Evolutionary conservation across 2,113 vertebrate genomes (phyloP), one percentile per base, ranked within the genome.

Genomic region (Tetraodon nigroviridis): DNA sequence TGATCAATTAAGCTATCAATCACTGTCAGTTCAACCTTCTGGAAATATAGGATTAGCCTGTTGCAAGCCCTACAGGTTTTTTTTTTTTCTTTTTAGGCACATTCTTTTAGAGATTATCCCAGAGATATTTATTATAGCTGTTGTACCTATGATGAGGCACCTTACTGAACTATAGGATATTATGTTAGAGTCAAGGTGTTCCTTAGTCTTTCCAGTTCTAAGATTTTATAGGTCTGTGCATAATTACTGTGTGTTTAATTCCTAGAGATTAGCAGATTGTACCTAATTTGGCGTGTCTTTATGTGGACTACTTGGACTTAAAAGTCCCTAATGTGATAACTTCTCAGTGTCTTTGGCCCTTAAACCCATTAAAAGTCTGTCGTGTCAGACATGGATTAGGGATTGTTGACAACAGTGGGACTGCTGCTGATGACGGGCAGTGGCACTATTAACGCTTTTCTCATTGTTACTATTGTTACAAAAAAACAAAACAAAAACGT

Each of bases 291-390:
- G 62, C 69, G 55, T 54, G 58, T 82, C 83, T 89, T 86, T 87
- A 72, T 78, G 79, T 40, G 52, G 67, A 81, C 81, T 74, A 84
- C 80, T 84, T 88, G 58, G 79, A 62, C 79, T 60, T 76, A 69
- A 90, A 88, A 90, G 86, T 85, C 73, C 76, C 64, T 76, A 81
- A 82, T 56, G 67, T 84, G 85, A 83, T 84, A 84, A 88, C 77
- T 84, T 83, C 75, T 84, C 69, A 79, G 69, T 89, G 82, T 90
- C 83, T 87, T 82, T 86, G 24, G 82, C 72, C 73, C 64, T 58
- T 86, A 87, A 90, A 75, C 80, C 74, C 69, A 87, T 90, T 89
- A 84, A 83, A 88, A 88, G 86, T 90, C 87, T 89, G 86, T 90
- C 71, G 51, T 87, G 86, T 88, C 88, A 86, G 84, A 87, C 79